A percentile compares a stretch with the other conserved stretches of the same genome.
phyloP scores from a whole-genome alignment of 2,888 invertebrate species.

The Napeogenes inachia region DNA sequence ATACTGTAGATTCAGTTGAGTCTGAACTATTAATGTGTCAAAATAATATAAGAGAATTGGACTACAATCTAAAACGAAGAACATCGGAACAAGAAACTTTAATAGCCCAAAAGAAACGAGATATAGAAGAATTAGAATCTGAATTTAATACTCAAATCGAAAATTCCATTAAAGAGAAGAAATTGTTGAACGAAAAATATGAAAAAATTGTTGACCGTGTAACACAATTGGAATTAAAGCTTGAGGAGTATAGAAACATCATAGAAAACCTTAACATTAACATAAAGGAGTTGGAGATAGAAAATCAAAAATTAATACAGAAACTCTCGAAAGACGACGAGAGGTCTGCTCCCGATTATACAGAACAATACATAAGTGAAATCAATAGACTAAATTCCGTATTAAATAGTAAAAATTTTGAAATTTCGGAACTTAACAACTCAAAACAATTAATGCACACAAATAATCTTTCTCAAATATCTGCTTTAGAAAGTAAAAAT shows the following conservation, averaged over 20 bases:
- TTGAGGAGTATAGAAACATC: constrained; percentile 56
- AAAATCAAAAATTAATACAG: constrained; percentile 53
- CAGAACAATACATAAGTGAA: constrained; percentile 73
- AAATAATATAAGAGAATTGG: constrained; percentile 63
- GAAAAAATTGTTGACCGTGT: constrained; percentile 72
- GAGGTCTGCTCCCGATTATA: constrained; percentile 54
- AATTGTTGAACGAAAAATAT: constrained; percentile 66
- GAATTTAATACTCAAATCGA: constrained; percentile 69
- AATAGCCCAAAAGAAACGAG: constrained; percentile 60
- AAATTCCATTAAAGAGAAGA: constrained; percentile 69
- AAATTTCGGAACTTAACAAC: constrained; percentile 57
- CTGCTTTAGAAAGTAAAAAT: constrained; percentile 49
- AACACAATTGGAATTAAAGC: constrained; percentile 49
- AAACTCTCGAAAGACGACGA: constrained; percentile 41
- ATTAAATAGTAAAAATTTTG: constrained; percentile 68
- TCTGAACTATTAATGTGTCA: constrained; percentile 50
- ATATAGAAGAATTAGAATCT: constrained; percentile 66
- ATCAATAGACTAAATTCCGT: constrained; percentile 76
- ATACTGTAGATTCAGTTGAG: constrained; percentile 50
- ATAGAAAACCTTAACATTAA: constrained; percentile 53
- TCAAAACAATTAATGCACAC: constrained; percentile 47
- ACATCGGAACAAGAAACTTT: constrained; percentile 58
- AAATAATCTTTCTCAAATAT: constrained; percentile 41
- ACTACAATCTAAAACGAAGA: constrained; percentile 58
- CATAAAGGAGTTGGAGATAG: constrained; percentile 52